Evolutionary conservation across 1,140 invertebrate genomes (phyloP), one percentile per base, ranked within the genome.

Genomic region (Aricia agestis): DNA sequence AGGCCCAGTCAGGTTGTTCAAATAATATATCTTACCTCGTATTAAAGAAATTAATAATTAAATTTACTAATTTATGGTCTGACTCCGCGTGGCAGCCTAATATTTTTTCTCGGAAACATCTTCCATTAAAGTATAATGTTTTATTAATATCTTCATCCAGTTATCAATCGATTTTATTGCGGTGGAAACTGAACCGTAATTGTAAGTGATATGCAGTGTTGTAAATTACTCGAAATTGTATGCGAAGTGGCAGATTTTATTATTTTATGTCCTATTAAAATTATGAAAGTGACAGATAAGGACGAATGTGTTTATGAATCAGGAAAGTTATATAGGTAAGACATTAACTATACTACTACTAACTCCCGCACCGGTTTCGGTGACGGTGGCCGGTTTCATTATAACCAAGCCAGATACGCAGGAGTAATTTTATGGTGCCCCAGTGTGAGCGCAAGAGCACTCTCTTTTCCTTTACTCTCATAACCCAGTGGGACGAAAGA

Each of bases 21-120:
- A 88, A 89, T 89, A 88, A 89, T 89, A 88, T 89, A 88, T 86
- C 84, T 86, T 84, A 82, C 82, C 83, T 87, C 74, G 79, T 84
- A 86, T 85, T 85, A 83, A 85, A 86, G 83, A 86, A 84, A 90
- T 88, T 90, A 83, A 85, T 88, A 88, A 88, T 90, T 90, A 90
- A 88, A 83, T 87, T 77, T 75, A 79, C 78, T 84, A 90, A 90
- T 88, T 88, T 90, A 90, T 87, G 78, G 61, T 19, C 66, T 67
- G 79, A 79, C 75, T 69, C 68, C 74, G 75, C 71, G 68, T 31
- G 68, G 52, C 41, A 68, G 81, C 84, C 80, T 82, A 77, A 79
- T 79, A 81, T 79, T 79, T 82, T 78, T 77, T 82, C 79, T 80
- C 71, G 71, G 77, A 80, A 82, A 69, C 69, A 45, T 32, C 63